Base-by-base conservation (phyloP, 2,797 vertebrate species). In the Microtus obscurus region DNA sequence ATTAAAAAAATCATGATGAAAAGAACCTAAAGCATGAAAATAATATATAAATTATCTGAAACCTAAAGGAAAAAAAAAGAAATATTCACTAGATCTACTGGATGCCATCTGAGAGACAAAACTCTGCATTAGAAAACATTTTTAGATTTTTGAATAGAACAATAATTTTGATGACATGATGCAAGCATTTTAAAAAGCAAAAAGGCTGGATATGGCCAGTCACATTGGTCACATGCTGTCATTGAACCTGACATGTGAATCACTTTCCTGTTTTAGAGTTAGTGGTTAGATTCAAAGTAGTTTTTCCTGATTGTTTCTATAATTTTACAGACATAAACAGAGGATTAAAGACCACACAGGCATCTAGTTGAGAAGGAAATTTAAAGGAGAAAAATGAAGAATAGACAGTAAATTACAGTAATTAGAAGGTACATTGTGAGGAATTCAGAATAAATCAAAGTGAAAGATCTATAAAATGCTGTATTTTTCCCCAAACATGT, bases 91-190 rank as follows among this genome's bases (percentile, higher is more conserved):
- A 87, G 5, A 29, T 87, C 27, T 63, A 79, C 2, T 89, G 45
- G 79, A 94, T 92, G 21, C 11, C 83, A 56, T 2, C 27, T 80
- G 40, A 90, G 37, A 21, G 8, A 69, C 73, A 93, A 61, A 87
- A 86, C 11, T 31, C 2, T 83, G 0, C 5, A 80, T 45, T 85
- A 85, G 76, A 89, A 86, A 73, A 5, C 76, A 95, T 69, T 95
- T 97, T 94, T 85, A 81, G 82, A 93, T 80, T 93, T 77, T 88
- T 93, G 43, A 91, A 59, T 77, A 71, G 76, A 40, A 59, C 3
- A 74, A 65, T 91, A 81, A 95, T 94, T 53, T 80, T 71, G 63
- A 87, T 65, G 31, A 69, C 13, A 94, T 40, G n/a, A 80, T 40
- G 6, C 17, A 81, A 90, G 17, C 1, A 81, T 61, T 83, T 91